phyloP scores from a whole-genome alignment of 2,888 invertebrate genomes.

The Synanthedon tipuliformis region DNA sequence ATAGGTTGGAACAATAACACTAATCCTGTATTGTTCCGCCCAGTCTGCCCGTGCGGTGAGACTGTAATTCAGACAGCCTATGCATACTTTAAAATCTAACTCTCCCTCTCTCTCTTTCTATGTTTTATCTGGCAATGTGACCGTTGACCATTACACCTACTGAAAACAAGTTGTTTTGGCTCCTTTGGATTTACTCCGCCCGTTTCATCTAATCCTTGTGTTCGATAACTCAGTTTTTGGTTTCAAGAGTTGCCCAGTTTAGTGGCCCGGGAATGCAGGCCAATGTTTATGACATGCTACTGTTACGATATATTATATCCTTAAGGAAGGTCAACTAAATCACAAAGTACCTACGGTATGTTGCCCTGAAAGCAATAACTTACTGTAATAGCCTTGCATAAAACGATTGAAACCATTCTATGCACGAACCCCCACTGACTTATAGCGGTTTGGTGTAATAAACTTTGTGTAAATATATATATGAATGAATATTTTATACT shows the following conservation, averaged over 20 bases:
- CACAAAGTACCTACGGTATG: neutral
- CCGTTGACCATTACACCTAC: too few species aligned
- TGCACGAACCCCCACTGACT: neutral
- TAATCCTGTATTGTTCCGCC: conserved; percentile 1
- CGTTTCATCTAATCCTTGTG: too few species aligned
- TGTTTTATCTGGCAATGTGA: too few species aligned
- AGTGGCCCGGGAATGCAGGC: too few species aligned
- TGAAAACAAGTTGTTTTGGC: too few species aligned
- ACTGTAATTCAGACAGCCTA: neutral
- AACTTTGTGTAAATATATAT: neutral
- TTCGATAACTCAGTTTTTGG: too few species aligned
- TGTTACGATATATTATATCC: neutral
- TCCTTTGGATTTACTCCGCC: too few species aligned
- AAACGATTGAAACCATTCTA: conserved; percentile 1
- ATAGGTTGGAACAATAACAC: conserved; percentile 5
- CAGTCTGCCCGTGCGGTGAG: neutral
- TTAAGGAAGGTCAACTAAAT: neutral
- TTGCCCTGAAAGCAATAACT: conserved; percentile 1
- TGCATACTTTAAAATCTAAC: too few species aligned
- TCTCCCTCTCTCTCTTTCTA: too few species aligned
- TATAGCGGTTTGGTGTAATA: neutral
- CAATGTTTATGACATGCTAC: too few species aligned
- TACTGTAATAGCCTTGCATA: conserved; percentile 1
- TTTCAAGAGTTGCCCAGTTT: too few species aligned
- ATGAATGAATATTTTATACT: too few species aligned